Evolutionary conservation across 2,888 invertebrate genomes (phyloP).

Genomic region (Buathra laborator): DNA sequence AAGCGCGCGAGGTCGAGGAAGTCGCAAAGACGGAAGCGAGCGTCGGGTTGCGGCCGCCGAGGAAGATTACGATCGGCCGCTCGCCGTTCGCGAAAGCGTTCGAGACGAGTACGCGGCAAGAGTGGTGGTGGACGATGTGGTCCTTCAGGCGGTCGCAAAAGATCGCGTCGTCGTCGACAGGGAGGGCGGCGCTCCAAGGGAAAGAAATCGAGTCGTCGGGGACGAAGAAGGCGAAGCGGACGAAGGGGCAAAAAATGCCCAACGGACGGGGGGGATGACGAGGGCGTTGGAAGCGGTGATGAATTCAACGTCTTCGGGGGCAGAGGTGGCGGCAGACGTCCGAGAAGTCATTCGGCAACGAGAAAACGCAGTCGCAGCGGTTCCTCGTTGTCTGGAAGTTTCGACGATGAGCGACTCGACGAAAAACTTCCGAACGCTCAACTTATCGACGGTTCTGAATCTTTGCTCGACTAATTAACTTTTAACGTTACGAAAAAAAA

Average conservation of each 20-base stretch:
- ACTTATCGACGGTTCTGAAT: conserved; percentile 49
- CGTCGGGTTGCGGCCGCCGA: conserved; percentile 10
- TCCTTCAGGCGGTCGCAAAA: conserved; percentile 29
- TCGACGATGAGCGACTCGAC: conserved; percentile 51
- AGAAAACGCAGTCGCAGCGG: conserved; percentile 55
- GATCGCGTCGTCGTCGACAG: conserved; percentile 49
- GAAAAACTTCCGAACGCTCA: conserved; percentile 30
- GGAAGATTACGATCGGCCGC: conserved; percentile 16
- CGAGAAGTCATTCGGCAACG: conserved; percentile 26
- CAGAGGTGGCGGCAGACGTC: conserved; percentile 19
- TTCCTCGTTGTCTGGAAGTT: conserved; percentile 65
- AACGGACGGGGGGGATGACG: conserved; percentile 22
- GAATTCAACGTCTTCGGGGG: conserved; percentile 9
- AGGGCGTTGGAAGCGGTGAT: conserved; percentile 29
- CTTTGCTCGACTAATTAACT: conserved; percentile 49
- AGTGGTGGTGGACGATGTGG: conserved; percentile 39
- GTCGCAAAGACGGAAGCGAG: conserved; percentile 48
- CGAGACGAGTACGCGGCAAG: conserved; percentile 40
- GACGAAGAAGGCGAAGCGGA: conserved; percentile 37
- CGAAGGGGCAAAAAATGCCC: conserved; percentile 53
- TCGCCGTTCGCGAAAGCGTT: conserved; percentile 43
- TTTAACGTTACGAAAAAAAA: no score
- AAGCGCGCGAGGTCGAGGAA: conserved; percentile 46
- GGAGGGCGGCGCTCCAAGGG: conserved; percentile 19
- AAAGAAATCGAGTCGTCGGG: conserved; percentile 19